Conservation (phyloP, 2,888 invertebrate genomes). For the Cheilosia grossa region DNA sequence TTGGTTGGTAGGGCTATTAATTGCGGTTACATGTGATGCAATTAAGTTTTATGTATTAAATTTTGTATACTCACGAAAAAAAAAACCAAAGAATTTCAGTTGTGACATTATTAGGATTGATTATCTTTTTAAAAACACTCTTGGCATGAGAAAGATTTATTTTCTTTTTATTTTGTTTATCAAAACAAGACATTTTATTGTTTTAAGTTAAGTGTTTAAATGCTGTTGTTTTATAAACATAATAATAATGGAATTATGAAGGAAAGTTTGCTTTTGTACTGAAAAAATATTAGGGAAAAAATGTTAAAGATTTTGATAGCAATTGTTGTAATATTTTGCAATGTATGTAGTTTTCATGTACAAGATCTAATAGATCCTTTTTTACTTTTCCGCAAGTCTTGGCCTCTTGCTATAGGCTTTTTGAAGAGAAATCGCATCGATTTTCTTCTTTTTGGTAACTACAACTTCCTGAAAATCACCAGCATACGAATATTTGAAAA, state of each 20-base stretch:
- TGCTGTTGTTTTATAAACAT: background rate
- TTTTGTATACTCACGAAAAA: too few species aligned
- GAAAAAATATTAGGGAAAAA: background rate
- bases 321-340: too few species aligned
- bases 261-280: background rate
- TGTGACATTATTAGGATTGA: conserved; percentile 23
- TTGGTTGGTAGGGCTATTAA: too few species aligned
- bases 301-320: background rate
- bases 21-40: too few species aligned
- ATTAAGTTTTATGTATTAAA: too few species aligned
- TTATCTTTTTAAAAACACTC: background rate
- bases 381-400: background rate
- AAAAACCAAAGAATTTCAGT: background rate
- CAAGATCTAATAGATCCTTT: background rate
- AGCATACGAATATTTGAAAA: conserved; percentile 5
- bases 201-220: too few species aligned
- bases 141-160: background rate
- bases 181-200: background rate
- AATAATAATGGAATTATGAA: background rate
- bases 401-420: background rate
- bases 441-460: background rate
- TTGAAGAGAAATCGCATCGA: background rate
- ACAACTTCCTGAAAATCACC: background rate
- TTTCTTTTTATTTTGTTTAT: background rate
- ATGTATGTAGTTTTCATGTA: too few species aligned